Base-by-base conservation (phyloP, 2,113 vertebrate genomes). In the Neopipo cinnamomea region DNA sequence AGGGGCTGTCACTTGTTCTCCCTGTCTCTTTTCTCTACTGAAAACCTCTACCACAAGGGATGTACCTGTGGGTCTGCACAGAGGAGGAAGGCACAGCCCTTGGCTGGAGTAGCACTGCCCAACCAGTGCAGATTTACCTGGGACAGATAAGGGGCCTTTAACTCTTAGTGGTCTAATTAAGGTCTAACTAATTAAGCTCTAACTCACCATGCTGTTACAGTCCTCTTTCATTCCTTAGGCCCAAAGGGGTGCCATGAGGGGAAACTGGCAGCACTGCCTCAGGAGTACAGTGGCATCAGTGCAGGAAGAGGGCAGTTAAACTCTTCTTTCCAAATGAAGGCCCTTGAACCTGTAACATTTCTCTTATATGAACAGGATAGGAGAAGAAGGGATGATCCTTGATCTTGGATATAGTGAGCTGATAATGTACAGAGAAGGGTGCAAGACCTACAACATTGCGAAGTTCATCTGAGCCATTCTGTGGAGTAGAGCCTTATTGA, bases 221-320 rank as follows among this genome's bases (percentile, higher is more conserved):
- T 15, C 6, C 7, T 65, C 49, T 76, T 81, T 87, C 65, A 24
- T 31, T 35, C 28, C 15, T 25, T n/a, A n/a, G 33, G 28, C 15
- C 44, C 10, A 46, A 31, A 10, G 30, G 8, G 2, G 3, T 66
- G 18, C 44, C 15, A 4, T 14, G 5, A 12, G 8, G 3, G n/a
- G 50, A n/a, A 75, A 31, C 44, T 6, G 1, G 53, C 58, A 65
- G 44, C 63, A 12, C 14, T 80, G 74, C 30, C 53, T 6, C 27
- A 30, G 39, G 14, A 77, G 12, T 28, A 8, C 1, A 12, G 24
- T 0, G 0, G 17, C 41, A 35, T 7, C 4, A 6, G 39, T 1
- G 2, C 30, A 78, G 39, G 25, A 44, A 77, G 20, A 71, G 17
- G 23, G 85, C 10, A 3, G 44, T 72, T 75, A 88, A 85, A 33